phyloP scores from a whole-genome alignment of 2,888 invertebrate genomes.

The Drosophila neonasuta region DNA sequence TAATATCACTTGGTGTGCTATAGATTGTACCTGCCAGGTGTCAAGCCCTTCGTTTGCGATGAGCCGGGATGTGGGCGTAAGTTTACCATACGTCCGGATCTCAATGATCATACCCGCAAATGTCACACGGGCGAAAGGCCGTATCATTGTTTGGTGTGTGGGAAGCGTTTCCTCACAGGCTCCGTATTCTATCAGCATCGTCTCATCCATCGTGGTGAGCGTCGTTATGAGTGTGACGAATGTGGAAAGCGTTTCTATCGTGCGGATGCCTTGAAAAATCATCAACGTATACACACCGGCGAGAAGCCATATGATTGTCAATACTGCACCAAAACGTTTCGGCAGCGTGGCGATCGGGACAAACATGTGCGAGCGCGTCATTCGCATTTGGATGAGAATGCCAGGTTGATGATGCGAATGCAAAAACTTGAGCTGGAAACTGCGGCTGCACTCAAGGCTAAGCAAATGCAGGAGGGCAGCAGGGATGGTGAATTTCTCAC shows the following conservation, averaged over 20 bases:
- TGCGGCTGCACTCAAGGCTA: constrained; percentile 70
- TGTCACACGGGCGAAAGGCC: constrained; percentile 86
- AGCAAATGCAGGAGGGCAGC: constrained; percentile 26
- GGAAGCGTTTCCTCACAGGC: constrained; percentile 85
- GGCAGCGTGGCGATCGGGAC: constrained; percentile 85
- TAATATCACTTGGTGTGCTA: background rate
- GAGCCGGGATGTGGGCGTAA: constrained; percentile 85
- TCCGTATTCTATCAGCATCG: constrained; percentile 86
- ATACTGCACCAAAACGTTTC: constrained; percentile 83
- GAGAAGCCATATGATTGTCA: constrained; percentile 84
- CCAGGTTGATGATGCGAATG: constrained; percentile 81
- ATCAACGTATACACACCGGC: constrained; percentile 85
- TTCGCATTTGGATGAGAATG: constrained; percentile 80
- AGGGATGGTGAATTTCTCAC: background rate
- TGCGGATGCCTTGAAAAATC: constrained; percentile 86
- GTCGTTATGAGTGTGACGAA: constrained; percentile 86
- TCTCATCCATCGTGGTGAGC: constrained; percentile 85
- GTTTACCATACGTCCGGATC: constrained; percentile 86
- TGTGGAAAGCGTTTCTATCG: constrained; percentile 86
- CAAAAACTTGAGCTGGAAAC: constrained; percentile 80
- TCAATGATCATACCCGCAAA: constrained; percentile 86
- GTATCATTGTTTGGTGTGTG: constrained; percentile 85
- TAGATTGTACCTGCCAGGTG: constrained; percentile 81
- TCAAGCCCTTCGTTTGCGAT: constrained; percentile 85
- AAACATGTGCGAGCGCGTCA: constrained; percentile 85